Conservation (phyloP, 1,140 invertebrate species). For the Lasioglossum baleicum region DNA sequence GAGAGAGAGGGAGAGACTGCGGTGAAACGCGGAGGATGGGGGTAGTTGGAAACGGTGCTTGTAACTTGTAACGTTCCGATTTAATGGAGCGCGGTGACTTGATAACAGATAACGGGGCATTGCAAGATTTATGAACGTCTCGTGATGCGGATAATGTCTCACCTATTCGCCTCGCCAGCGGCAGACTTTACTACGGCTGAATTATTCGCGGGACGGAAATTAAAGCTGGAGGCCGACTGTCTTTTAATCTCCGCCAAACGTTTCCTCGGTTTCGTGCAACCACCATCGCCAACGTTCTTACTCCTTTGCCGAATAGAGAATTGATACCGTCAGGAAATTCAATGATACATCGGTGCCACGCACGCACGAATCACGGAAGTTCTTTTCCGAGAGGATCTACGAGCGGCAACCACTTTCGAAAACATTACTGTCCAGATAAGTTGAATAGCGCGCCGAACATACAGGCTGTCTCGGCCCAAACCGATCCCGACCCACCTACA, state of each 20-base stretch:
- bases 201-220: conserved; percentile 58
- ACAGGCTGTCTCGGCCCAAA: too few relatives aligned
- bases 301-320: background rate
- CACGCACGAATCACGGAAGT: conserved; percentile 31
- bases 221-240: conserved; percentile 36
- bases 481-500: too few relatives aligned
- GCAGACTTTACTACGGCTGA: conserved; percentile 29
- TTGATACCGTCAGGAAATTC: conserved; percentile 30
- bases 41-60: background rate
- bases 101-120: conserved; percentile 53
- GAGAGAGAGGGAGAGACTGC: conserved; percentile 4
- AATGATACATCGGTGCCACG: conserved; percentile 17
- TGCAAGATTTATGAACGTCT: conserved; percentile 63
- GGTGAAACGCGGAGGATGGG: background rate
- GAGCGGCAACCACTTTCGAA: background rate
- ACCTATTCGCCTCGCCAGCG: conserved; percentile 5
- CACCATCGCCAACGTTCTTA: background rate
- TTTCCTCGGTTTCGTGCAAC: conserved; percentile 18
- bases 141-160: conserved; percentile 46
- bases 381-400: background rate
- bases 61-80: conserved; percentile 34
- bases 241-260: conserved; percentile 47
- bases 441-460: too few relatives aligned
- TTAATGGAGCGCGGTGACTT: conserved; percentile 62
- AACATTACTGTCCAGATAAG: background rate